A percentile compares a stretch with the other conserved stretches of the same genome.
Evolutionary conservation across 1,140 invertebrate genomes (phyloP).

Genomic region (Octopus sinensis): DNA sequence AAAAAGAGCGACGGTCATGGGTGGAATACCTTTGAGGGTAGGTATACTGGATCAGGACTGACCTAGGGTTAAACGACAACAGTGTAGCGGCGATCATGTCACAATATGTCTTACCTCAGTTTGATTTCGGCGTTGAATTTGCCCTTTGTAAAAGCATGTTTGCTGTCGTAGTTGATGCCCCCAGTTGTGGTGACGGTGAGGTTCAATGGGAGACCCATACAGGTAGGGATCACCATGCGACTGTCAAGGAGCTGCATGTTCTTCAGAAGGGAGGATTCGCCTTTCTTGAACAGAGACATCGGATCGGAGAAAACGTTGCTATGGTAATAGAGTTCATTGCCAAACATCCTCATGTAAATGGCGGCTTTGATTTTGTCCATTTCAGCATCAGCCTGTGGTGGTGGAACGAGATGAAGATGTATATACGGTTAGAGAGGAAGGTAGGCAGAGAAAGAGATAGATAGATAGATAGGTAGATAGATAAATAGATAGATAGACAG

Average conservation of each 20-base stretch:
- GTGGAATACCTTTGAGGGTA: too few relatives aligned
- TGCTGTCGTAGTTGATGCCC: slow-evolving; percentile 56
- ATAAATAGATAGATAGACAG: too few relatives aligned
- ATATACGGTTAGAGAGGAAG: too few relatives aligned
- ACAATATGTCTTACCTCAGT: background rate
- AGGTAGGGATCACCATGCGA: slow-evolving; percentile 78
- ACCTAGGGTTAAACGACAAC: too few relatives aligned
- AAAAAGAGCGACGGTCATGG: too few relatives aligned
- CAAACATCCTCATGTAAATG: slow-evolving; percentile 57
- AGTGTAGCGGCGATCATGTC: too few relatives aligned
- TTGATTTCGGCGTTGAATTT: background rate
- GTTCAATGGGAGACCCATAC: slow-evolving; percentile 79
- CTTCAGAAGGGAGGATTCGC: slow-evolving; percentile 45
- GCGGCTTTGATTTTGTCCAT: slow-evolving; percentile 44
- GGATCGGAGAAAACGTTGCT: slow-evolving; percentile 38
- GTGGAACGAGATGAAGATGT: too few relatives aligned
- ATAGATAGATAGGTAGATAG: too few relatives aligned
- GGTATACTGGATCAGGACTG: too few relatives aligned
- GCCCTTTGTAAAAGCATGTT: background rate
- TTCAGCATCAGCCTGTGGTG: too few relatives aligned
- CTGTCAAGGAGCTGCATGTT: slow-evolving; percentile 79
- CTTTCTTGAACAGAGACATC: too few relatives aligned
- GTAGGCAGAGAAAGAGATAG: too few relatives aligned
- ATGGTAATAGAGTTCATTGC: slow-evolving; percentile 54
- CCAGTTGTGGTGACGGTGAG: slow-evolving; percentile 81